Percentiles rank a stretch among this genome's conserved stretches.
These are phyloP conservation scores for Tetrax tetrax DNA, from an alignment of 2,113 vertebrate genomes.

Conservation along the genomic window DNA sequence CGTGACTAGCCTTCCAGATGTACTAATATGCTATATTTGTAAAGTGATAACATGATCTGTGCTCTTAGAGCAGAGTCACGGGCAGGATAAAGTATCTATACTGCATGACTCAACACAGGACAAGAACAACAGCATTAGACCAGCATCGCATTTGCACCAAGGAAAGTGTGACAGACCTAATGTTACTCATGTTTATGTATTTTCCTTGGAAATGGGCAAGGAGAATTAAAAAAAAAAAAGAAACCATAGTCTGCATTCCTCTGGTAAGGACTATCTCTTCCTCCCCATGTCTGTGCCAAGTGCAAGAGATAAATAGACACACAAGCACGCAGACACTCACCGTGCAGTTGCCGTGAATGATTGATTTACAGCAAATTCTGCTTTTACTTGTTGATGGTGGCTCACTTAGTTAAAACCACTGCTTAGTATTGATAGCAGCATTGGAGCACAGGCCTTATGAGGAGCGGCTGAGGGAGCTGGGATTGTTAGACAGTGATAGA, in stretches of 20 bases:
- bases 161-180: not conserved
- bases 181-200: not conserved
- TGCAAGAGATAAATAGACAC: not conserved
- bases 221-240: not conserved
- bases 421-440: not conserved
- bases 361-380: not conserved
- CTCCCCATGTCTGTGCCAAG: fast-evolving
- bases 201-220: not conserved
- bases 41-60: slow-evolving; percentile 79
- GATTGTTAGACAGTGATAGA: no score
- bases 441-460: no score
- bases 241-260: not conserved
- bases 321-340: fast-evolving
- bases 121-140: slow-evolving; percentile 13
- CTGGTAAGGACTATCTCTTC: not conserved
- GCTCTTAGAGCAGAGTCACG: slow-evolving; percentile 41
- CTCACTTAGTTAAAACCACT: not conserved
- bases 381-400: not conserved
- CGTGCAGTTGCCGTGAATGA: not conserved
- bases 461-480: no score
- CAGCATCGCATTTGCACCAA: slow-evolving; percentile 14
- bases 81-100: slow-evolving; percentile 71
- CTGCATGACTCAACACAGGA: slow-evolving; percentile 68
- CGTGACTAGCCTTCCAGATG: slow-evolving; percentile 69
- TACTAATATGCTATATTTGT: slow-evolving; percentile 83